phyloP scores from a whole-genome alignment of 2,113 vertebrate species.

The Macquaria australasica region DNA sequence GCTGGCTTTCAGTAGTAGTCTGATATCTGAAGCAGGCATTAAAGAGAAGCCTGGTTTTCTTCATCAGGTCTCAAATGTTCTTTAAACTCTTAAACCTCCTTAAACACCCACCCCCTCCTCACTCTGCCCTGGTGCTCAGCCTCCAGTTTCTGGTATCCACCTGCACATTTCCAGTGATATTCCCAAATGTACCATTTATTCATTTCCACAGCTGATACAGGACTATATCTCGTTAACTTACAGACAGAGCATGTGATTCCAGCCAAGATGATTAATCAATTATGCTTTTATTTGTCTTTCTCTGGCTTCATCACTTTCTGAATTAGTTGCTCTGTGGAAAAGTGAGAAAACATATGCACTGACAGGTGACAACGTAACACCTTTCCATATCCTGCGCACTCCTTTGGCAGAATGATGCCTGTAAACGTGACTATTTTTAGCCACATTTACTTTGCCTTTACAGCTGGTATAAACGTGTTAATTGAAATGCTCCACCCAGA shows the following conservation, averaged over 20 bases:
- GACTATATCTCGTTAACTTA: slow-evolving; percentile 17
- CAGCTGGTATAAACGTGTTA: neutral
- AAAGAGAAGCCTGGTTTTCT: neutral
- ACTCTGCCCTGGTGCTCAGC: neutral
- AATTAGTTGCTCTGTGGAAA: neutral
- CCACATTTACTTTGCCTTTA: neutral
- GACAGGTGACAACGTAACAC: slow-evolving; percentile 49
- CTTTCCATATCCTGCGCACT: slow-evolving; percentile 5
- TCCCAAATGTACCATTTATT: neutral
- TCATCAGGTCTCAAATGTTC: neutral
- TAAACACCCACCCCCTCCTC: neutral
- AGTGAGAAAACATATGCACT: neutral
- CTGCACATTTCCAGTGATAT: neutral
- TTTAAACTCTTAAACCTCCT: neutral
- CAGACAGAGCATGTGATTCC: neutral
- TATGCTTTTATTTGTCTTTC: neutral
- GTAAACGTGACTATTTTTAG: slow-evolving; percentile 47
- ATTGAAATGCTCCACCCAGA: slow-evolving; percentile 18
- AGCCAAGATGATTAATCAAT: slow-evolving; percentile 3
- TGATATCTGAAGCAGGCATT: neutral
- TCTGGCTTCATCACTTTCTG: slow-evolving; percentile 3
- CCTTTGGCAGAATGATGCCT: slow-evolving; percentile 24
- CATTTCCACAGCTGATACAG: neutral
- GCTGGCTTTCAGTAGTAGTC: neutral
- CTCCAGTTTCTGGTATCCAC: neutral